phyloP scores from a whole-genome alignment of 2,113 vertebrate species.

The Manacus vitellinus region DNA sequence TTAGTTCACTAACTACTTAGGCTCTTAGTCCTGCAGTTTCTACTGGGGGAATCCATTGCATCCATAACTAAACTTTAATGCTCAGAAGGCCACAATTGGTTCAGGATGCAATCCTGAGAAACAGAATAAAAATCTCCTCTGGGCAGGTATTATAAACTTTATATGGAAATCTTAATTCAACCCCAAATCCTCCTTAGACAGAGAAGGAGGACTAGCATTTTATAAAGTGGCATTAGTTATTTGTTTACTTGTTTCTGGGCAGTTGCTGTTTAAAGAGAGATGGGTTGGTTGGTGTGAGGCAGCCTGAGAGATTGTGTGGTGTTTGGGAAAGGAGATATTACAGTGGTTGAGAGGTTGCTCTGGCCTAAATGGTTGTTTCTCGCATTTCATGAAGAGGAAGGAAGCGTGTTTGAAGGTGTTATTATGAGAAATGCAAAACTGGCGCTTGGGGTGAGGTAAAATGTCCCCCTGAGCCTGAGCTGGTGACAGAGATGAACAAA shows the following conservation, averaged over 20 bases:
- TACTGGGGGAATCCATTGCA: neutral
- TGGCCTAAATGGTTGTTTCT: neutral
- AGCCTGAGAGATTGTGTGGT: neutral
- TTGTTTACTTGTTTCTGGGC: neutral
- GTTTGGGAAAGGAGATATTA: neutral
- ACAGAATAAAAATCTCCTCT: neutral
- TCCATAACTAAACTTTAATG: neutral
- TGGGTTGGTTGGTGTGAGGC: neutral
- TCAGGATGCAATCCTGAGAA: neutral
- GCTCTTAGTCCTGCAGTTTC: neutral
- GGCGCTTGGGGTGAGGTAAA: neutral
- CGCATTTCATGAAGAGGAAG: slow-evolving; percentile 68
- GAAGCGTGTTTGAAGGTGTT: slow-evolving; percentile 79
- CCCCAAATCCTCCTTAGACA: neutral
- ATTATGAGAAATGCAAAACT: slow-evolving; percentile 17
- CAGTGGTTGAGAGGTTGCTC: neutral
- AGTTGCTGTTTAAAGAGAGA: neutral
- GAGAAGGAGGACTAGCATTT: too few species aligned
- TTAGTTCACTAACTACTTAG: neutral
- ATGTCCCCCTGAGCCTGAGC: neutral
- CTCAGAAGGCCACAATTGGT: neutral
- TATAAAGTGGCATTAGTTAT: neutral
- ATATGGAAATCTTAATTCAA: neutral
- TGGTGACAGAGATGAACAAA: neutral
- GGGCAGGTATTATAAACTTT: neutral